Conservation (phyloP, 2,797 vertebrate species). For the Urocyon cinereoargenteus region DNA sequence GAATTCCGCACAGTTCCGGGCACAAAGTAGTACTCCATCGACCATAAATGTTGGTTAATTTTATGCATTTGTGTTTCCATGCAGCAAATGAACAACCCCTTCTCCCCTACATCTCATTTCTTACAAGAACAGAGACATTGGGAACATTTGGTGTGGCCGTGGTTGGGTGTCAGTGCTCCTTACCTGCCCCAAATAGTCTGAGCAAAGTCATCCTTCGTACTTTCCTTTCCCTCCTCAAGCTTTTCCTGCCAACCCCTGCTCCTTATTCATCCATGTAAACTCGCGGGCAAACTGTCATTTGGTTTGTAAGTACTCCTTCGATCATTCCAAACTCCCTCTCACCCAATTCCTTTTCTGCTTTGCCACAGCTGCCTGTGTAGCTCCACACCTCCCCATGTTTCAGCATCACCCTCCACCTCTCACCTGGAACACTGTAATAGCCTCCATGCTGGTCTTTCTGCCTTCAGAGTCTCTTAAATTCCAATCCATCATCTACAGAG, state of each 20-base stretch:
- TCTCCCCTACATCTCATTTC: background rate
- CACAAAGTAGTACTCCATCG: background rate
- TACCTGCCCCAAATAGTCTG: background rate
- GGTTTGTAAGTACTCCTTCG: background rate
- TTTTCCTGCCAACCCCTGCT: background rate
- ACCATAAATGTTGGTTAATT: background rate
- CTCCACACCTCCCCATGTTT: background rate
- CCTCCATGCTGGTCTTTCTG: background rate
- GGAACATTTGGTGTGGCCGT: background rate
- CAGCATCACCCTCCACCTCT: background rate
- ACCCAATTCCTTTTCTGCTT: background rate
- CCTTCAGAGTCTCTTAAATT: slow-evolving; percentile 7
- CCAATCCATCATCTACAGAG: slow-evolving; percentile 34
- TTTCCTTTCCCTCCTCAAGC: background rate
- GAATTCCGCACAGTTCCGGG: background rate
- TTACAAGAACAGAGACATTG: background rate
- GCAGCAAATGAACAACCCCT: background rate
- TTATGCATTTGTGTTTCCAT: background rate
- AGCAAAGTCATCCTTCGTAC: background rate
- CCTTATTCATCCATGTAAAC: background rate
- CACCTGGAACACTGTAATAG: background rate
- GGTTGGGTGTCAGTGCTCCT: background rate
- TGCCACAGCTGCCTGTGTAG: background rate
- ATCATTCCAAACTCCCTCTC: background rate
- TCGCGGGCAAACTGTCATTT: background rate